These are phyloP conservation scores for Andrena camellia DNA, from an alignment of 2,888 invertebrate genomes.

Conservation along the genomic window DNA sequence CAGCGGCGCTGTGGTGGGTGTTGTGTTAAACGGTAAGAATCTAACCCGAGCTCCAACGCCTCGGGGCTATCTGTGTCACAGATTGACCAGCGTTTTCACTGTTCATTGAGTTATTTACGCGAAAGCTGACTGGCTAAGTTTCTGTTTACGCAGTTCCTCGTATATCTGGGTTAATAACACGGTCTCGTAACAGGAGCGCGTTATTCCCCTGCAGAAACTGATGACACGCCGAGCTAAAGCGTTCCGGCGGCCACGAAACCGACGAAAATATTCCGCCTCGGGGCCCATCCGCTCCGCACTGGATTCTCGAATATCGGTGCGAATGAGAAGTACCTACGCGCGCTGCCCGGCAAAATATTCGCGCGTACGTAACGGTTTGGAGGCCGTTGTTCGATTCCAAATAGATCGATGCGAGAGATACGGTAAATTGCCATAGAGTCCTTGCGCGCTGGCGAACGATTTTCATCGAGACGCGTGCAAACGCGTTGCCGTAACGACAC, in stretches of 20 bases:
- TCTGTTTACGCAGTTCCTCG: constrained; percentile 24
- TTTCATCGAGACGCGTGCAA: background rate
- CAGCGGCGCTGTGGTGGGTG: constrained; percentile 87
- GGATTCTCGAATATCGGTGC: background rate
- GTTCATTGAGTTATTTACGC: constrained; percentile 17
- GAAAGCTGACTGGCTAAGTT: background rate
- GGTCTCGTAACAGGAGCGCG: constrained; percentile 15
- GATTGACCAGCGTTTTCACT: background rate
- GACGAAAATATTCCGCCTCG: constrained; percentile 2
- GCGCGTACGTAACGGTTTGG: background rate
- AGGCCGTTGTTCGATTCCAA: constrained; percentile 18
- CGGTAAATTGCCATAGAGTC: background rate
- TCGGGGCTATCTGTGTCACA: background rate
- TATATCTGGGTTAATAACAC: constrained; percentile 49
- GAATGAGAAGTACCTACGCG: background rate
- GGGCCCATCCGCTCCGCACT: no score
- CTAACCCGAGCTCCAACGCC: background rate
- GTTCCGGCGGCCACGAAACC: constrained; percentile 22
- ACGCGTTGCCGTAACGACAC: background rate
- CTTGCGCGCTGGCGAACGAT: constrained; percentile 13
- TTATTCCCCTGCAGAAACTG: constrained; percentile 12
- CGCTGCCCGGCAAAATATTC: constrained; percentile 20
- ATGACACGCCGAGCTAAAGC: constrained; percentile 14
- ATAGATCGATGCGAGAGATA: constrained; percentile 16
- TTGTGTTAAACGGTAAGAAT: constrained; percentile 86